A percentile compares a stretch with the other conserved stretches of the same genome.
Conservation (phyloP, 2,888 invertebrate genomes). For the Himalopsyche japonica region DNA sequence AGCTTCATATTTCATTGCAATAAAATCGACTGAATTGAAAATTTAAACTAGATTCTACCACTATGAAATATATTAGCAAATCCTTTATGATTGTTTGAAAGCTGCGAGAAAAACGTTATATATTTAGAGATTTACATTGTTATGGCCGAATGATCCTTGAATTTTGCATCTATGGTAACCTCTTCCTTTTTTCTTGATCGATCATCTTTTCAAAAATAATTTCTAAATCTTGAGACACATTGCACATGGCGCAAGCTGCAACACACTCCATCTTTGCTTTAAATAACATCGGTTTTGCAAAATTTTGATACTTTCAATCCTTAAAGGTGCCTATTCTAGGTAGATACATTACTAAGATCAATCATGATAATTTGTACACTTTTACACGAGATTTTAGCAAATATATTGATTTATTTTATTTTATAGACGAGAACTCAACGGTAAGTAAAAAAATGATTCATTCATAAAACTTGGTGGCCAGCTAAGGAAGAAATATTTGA, state of each 20-base stretch:
- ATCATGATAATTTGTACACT: no score
- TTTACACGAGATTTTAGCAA: no score
- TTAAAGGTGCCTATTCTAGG: constrained; percentile 2
- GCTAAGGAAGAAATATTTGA: no score
- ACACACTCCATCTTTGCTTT: background rate
- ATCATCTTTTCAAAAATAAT: constrained; percentile 8
- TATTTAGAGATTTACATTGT: constrained; percentile 11
- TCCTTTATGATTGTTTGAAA: constrained; percentile 6
- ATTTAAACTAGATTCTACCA: background rate
- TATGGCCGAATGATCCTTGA: background rate
- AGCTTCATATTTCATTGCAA: no score
- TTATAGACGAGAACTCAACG: no score
- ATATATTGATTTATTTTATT: no score
- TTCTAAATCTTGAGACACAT: constrained; percentile 6
- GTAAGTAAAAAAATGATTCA: no score
- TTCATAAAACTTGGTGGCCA: no score
- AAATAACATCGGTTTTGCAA: constrained; percentile 2
- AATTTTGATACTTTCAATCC: constrained; percentile 1
- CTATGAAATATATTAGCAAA: background rate
- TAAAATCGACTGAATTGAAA: no score
- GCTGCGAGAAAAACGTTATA: constrained; percentile 8
- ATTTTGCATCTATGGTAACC: constrained; percentile 14
- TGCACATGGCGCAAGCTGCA: constrained; percentile 41
- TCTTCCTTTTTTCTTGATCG: constrained; percentile 13
- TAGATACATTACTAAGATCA: background rate